Percentiles rank a stretch among this genome's conserved stretches.
These are phyloP conservation scores for Baryphthengus martii DNA, from an alignment of 2,113 vertebrate species.

Conservation along the genomic window DNA sequence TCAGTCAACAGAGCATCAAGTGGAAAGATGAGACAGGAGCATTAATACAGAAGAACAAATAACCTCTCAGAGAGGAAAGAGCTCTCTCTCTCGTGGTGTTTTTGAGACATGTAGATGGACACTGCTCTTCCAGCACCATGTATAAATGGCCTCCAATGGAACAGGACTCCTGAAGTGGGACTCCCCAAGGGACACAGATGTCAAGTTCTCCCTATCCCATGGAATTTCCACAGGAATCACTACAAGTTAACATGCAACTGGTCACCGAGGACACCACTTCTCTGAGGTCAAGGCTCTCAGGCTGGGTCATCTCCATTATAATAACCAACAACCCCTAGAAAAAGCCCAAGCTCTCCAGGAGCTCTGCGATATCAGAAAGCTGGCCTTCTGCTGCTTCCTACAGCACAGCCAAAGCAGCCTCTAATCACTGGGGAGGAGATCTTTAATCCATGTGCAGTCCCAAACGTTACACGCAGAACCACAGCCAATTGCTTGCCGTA, in stretches of 20 bases:
- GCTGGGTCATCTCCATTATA: background rate
- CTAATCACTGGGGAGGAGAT: background rate
- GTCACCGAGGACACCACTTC: background rate
- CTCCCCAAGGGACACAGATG: background rate
- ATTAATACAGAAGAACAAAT: background rate
- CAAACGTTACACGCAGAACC: accelerated
- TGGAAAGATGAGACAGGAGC: background rate
- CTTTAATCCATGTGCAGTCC: background rate
- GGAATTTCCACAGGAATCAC: background rate
- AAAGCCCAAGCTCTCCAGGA: background rate
- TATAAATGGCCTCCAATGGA: accelerated
- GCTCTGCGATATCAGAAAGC: background rate
- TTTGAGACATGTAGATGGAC: accelerated
- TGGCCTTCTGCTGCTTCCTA: background rate
- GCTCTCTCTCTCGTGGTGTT: accelerated
- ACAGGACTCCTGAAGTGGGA: background rate
- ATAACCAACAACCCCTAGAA: background rate
- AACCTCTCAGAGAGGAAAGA: accelerated
- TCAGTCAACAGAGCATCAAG: background rate
- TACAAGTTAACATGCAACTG: background rate
- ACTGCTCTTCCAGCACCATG: background rate
- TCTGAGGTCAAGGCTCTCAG: background rate
- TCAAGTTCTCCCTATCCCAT: accelerated
- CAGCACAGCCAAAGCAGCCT: background rate
- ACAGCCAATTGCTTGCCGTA: background rate